phyloP scores from a whole-genome alignment of 2,797 vertebrate genomes.

The Syngnathus acus region DNA sequence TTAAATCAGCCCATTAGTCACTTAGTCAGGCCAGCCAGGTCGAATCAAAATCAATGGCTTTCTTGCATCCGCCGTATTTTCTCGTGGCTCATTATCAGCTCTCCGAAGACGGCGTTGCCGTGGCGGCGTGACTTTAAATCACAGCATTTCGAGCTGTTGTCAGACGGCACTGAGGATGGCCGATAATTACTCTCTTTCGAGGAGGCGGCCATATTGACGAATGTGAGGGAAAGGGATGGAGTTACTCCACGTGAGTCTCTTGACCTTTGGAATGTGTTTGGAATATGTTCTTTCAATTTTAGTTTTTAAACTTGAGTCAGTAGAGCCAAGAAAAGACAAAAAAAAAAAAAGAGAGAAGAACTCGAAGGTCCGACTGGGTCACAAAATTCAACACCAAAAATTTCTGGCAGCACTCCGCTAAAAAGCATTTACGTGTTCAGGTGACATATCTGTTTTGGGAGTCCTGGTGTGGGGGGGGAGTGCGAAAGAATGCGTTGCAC shows the following conservation, averaged over 20 bases:
- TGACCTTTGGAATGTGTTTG: neutral
- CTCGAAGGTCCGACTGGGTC: slow-evolving; percentile 6
- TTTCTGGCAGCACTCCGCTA: slow-evolving; percentile 11
- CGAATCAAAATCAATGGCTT: slow-evolving; percentile 47
- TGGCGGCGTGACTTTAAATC: slow-evolving; percentile 30
- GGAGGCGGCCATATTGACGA: slow-evolving; percentile 34
- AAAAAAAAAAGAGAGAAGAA: neutral
- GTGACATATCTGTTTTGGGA: slow-evolving; percentile 5
- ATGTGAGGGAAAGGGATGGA: slow-evolving; percentile 15
- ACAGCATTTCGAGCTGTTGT: slow-evolving; percentile 18
- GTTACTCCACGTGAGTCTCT: neutral
- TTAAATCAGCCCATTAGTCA: slow-evolving; percentile 59
- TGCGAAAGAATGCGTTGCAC: neutral
- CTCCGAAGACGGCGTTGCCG: slow-evolving; percentile 17
- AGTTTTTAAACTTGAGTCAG: neutral
- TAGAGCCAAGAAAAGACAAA: neutral
- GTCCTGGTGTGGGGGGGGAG: neutral
- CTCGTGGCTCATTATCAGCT: slow-evolving; percentile 44
- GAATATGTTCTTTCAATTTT: neutral
- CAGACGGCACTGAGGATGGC: slow-evolving; percentile 17
- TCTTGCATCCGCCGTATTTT: slow-evolving; percentile 35
- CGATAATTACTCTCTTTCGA: slow-evolving; percentile 38
- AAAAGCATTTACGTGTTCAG: slow-evolving; percentile 26
- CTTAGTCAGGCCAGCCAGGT: slow-evolving; percentile 40
- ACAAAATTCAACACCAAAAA: slow-evolving; percentile 11